Evolutionary conservation across 2,888 invertebrate species (phyloP), one percentile per base, ranked within the genome.

Genomic region (Nomada ferruginata): DNA sequence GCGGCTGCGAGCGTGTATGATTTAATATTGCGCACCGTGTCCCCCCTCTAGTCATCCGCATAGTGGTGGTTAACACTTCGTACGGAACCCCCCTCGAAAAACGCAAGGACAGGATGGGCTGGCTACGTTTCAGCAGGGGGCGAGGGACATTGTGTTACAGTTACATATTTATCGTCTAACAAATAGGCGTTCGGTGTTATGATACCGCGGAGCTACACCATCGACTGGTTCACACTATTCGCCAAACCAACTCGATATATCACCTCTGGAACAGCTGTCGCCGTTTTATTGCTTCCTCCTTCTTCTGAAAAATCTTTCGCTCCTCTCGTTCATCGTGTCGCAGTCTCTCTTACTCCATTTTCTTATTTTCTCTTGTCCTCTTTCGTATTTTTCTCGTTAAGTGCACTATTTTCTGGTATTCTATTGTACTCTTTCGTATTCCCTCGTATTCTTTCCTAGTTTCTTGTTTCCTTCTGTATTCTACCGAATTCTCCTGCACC

Each of bases 141-240:
- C n/a, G 79, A 79, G 64, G 42, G 79, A 86, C 90, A 92, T 92
- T 92, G 92, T 92, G 90, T 91, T 92, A 91, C 92, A 92, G 92
- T 93, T 92, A 92, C 92, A 92, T 92, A 93, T 93, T 93, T 93
- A 93, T 93, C 92, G 92, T 87, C 90, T 91, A 92, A 92, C 92
- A 92, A 92, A 92, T 91, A 92, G 92, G 92, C 91, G 92, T 92
- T 91, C 88, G 89, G 90, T 93, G 92, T 93, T 92, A 90, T 92
- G 92, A 93, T 93, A 92, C 91, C 92, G 89, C 86, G 80, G 86
- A 87, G 89, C 87, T 87, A 85, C 87, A 81, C 77, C 69, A 74
- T 83, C 88, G 90, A 92, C 92, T 91, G 89, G 91, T 90, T 91
- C 88, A 81, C 79, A 84, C 83, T 85, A 79, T 83, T 85, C 87